Evolutionary conservation across 2,113 vertebrate species (phyloP), one percentile per base, ranked within the genome.

Genomic region (Balaeniceps rex): DNA sequence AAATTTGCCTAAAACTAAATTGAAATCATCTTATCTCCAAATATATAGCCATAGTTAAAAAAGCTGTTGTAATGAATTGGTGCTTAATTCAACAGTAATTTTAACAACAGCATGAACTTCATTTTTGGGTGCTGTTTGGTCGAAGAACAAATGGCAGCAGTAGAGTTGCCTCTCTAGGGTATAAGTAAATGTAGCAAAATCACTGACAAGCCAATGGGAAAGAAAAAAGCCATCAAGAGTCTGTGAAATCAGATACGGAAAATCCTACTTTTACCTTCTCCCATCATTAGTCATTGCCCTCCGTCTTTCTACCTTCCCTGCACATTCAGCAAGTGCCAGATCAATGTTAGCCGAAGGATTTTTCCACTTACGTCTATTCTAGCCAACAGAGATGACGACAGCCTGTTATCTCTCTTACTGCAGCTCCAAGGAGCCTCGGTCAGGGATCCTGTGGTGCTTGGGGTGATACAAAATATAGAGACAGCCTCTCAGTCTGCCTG

Each of bases 191-290:
- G 16, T 21, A 75, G 22, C 31, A 87, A 94, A 87, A 82, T 44
- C 63, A 82, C 12, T 57, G 55, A 44, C 44, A 88, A 55, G 24
- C 64, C 80, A 84, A 36, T 12, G 11, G 47, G 21, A 71, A 71
- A 74, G 34, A 34, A 81, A 81, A 92, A 75, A 14, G 7, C 11
- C 34, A 55, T 47, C 22, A n/a, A 75, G 72, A 52, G 14, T 38
- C 47, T 68, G 52, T 52, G 68, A 83, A 92, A 91, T 96, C 88
- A 93, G 90, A 84, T 87, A 93, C 6, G 51, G 77, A 79, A 95
- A 89, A 89, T 78, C 60, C 77, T 84, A 14, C 72, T 92, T 94
- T 87, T 83, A 81, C 81, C 86, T 93, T 10, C 15, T 8, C 5
- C 5, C 2, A 0, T 31, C 5, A 4, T 52, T 87, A 60, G 60